Evolutionary conservation across 2,797 vertebrate species (phyloP), one percentile per base, ranked within the genome.

Genomic region (Chrysocyon brachyurus): DNA sequence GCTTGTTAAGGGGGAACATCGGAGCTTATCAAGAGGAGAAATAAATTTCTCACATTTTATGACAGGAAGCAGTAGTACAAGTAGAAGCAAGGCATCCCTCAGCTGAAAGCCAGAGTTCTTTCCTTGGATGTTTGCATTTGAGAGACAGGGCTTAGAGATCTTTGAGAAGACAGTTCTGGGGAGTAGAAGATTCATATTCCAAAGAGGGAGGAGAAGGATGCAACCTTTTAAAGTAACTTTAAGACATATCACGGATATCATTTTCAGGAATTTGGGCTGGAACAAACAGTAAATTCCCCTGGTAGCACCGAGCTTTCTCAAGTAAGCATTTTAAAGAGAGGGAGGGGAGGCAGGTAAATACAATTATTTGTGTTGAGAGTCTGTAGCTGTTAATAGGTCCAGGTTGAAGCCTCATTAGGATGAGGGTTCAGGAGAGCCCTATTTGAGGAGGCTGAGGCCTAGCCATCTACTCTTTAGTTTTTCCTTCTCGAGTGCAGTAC

Each of bases 41-140:
- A 91, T 72, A 72, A 31, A 72, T 86, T 87, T 95, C 73, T 72
- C 73, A n/a, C 52, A 56, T 68, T 95, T 72, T 95, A 86, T 87
- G 64, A 87, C 63, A 56, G 56, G 75, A 78, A 81, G 75, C 56
- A 81, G 75, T 28, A 81, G n/a, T 33, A 33, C 46, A 91, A 54
- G 56, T 46, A 72, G 86, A 81, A 70, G 56, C 54, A 72, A 72
- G 64, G 83, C 46, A 54, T 11, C 52, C 7, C 19, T 52, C 0
- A 10, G 93, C 72, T 64, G 26, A 70, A 21, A 63, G 72, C 28
- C 59, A 56, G 77, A n/a, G 88, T 73, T 64, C 16, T 79, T 56
- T 79, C 73, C 56, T 28, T 54, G 64, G 26, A 56, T 28, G 56
- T 81, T 91, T 81, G 64, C 54, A 64, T 87, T 81, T 81, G 86